These are phyloP conservation scores for Daubentonia madagascariensis DNA, from an alignment of 2,113 vertebrate genomes.

Conservation along the genomic window DNA sequence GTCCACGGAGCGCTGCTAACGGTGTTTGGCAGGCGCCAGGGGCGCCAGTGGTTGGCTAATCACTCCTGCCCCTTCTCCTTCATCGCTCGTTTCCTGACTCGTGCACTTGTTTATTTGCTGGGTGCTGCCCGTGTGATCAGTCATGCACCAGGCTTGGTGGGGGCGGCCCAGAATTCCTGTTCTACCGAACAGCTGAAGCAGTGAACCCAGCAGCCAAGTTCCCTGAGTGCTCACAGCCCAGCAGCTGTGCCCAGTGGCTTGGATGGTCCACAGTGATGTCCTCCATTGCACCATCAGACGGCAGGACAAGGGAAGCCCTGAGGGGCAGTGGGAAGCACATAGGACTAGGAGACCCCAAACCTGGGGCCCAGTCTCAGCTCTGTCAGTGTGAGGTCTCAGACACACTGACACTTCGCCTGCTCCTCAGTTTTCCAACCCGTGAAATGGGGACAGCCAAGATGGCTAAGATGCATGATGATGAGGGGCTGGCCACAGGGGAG, in stretches of 20 bases:
- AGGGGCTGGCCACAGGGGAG: neutral
- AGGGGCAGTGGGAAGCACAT: fast-evolving
- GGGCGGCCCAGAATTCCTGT: neutral
- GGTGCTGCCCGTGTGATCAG: no score
- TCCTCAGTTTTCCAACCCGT: fast-evolving
- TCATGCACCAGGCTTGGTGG: neutral
- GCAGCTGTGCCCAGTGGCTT: fast-evolving
- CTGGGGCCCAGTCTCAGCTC: fast-evolving
- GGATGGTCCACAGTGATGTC: fast-evolving
- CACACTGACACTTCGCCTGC: fast-evolving
- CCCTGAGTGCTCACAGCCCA: fast-evolving
- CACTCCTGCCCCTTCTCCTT: fast-evolving
- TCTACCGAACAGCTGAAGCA: fast-evolving
- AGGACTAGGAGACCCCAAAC: fast-evolving
- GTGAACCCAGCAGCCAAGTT: neutral
- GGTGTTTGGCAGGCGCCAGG: fast-evolving
- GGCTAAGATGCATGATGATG: fast-evolving
- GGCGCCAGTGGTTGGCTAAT: fast-evolving
- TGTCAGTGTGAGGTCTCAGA: fast-evolving
- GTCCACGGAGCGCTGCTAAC: fast-evolving
- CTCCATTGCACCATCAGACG: fast-evolving
- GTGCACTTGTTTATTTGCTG: fast-evolving
- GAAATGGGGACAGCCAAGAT: neutral
- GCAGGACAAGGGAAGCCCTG: fast-evolving
- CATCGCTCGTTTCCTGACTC: fast-evolving